Conservation (phyloP, 2,888 invertebrate genomes). For the Tenthredo scrophulariae region DNA sequence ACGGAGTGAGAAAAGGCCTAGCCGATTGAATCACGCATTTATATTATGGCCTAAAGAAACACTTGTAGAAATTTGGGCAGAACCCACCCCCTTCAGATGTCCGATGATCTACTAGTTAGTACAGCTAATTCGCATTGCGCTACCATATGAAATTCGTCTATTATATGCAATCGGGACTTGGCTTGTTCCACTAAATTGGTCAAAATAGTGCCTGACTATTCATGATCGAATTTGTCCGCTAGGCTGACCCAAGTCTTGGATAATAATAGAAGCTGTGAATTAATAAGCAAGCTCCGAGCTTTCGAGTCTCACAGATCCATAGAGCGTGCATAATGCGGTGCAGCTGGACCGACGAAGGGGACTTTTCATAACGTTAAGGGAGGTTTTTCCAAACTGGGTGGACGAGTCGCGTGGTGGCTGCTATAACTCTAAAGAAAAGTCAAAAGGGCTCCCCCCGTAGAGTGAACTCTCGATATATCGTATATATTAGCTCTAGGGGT, state of each 20-base stretch:
- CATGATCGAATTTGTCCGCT: background rate
- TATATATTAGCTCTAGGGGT: conserved; percentile 15
- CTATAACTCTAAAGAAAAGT: conserved; percentile 23
- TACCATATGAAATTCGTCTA: background rate
- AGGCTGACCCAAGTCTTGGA: background rate
- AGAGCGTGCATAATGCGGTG: conserved; percentile 72
- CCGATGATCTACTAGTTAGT: too few relatives aligned
- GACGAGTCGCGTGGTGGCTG: conserved; percentile 18
- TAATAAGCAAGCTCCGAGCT: conserved; percentile 73
- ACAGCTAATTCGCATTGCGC: background rate
- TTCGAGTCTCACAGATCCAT: conserved; percentile 53
- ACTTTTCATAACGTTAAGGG: background rate
- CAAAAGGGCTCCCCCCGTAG: conserved; percentile 36
- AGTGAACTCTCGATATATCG: conserved; percentile 28
- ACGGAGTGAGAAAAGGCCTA: too few relatives aligned
- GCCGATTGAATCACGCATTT: too few relatives aligned
- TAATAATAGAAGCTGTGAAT: conserved; percentile 69
- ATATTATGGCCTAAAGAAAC: too few relatives aligned
- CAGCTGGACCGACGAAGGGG: conserved; percentile 69
- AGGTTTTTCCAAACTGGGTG: background rate
- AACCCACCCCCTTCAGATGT: too few relatives aligned
- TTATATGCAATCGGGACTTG: background rate
- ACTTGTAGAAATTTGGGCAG: too few relatives aligned
- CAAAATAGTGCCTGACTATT: background rate
- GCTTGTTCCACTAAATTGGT: background rate